phyloP scores from a whole-genome alignment of 2,113 vertebrate species.

The Paradisaea rubra region DNA sequence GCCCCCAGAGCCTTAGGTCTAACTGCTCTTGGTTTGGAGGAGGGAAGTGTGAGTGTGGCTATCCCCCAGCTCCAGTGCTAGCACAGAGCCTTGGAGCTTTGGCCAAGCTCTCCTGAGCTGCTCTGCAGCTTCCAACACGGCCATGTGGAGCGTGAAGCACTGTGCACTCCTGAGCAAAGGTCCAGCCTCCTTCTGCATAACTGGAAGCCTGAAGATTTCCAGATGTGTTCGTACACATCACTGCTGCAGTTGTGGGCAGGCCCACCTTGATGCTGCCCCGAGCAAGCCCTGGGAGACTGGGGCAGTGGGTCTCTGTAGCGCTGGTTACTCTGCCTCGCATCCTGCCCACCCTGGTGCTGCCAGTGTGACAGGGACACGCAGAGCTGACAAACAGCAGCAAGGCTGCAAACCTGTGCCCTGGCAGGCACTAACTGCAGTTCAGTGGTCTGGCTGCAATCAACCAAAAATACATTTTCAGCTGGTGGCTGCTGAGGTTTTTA shows the following conservation, averaged over 20 bases:
- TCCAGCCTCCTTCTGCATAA: not conserved
- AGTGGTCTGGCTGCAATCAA: not conserved
- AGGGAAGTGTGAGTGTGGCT: not conserved
- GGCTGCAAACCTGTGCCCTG: not conserved
- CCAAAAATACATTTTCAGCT: not conserved
- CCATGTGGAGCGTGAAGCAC: not conserved
- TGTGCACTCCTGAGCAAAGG: accelerated
- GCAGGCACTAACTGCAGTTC: not conserved
- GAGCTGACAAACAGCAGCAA: not conserved
- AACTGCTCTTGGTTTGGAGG: not conserved
- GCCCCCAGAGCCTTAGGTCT: not conserved
- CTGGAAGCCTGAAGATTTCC: not conserved
- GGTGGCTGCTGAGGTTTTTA: not conserved
- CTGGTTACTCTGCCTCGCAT: not conserved
- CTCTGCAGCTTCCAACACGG: not conserved
- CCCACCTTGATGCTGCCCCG: not conserved
- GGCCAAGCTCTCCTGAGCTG: not conserved
- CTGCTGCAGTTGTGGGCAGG: not conserved
- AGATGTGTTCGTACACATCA: not conserved
- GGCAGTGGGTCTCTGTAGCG: accelerated
- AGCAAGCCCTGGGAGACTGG: not conserved
- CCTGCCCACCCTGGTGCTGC: not conserved
- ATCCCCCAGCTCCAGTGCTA: not conserved
- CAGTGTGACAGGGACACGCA: accelerated
- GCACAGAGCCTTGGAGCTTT: not conserved